Percentiles rank a stretch among this genome's conserved stretches.
Evolutionary conservation across 2,888 invertebrate genomes (phyloP).

Genomic region (Dryobota labecula): DNA sequence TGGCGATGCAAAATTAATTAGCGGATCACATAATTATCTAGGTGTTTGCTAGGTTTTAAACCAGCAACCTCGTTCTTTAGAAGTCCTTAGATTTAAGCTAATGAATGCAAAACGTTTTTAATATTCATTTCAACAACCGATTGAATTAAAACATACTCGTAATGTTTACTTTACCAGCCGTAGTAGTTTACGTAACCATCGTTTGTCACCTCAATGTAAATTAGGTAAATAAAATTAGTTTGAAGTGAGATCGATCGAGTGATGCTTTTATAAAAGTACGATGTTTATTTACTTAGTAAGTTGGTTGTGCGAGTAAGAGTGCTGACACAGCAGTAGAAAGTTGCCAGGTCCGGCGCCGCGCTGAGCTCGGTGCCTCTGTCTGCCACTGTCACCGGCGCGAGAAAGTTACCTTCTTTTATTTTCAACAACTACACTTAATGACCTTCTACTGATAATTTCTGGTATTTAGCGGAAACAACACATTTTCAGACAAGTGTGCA

Average conservation of each 20-base stretch:
- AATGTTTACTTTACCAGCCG: slow-evolving; percentile 26
- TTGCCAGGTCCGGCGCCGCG: slow-evolving; percentile 42
- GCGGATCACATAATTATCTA: background rate
- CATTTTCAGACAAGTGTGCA: background rate
- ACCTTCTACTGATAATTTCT: slow-evolving; percentile 49
- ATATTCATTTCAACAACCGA: background rate
- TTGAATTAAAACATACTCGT: background rate
- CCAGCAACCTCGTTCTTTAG: slow-evolving; percentile 1
- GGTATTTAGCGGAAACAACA: slow-evolving; percentile 2
- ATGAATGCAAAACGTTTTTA: background rate
- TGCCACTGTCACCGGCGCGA: slow-evolving; percentile 63
- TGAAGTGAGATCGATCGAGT: slow-evolving; percentile 16
- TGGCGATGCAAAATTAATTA: background rate
- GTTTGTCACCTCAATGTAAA: background rate
- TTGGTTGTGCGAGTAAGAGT: slow-evolving; percentile 47
- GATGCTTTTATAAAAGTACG: slow-evolving; percentile 14
- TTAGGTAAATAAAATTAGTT: slow-evolving; percentile 12
- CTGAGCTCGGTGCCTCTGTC: slow-evolving; percentile 28
- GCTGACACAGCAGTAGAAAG: slow-evolving; percentile 64
- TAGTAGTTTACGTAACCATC: slow-evolving; percentile 18
- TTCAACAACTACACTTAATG: slow-evolving; percentile 69
- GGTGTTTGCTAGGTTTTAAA: background rate
- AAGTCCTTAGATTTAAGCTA: background rate
- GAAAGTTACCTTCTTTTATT: slow-evolving; percentile 71
- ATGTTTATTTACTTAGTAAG: slow-evolving; percentile 36